phyloP scores from a whole-genome alignment of 2,888 invertebrate species.

The Lepidocyrtoides sp. region DNA sequence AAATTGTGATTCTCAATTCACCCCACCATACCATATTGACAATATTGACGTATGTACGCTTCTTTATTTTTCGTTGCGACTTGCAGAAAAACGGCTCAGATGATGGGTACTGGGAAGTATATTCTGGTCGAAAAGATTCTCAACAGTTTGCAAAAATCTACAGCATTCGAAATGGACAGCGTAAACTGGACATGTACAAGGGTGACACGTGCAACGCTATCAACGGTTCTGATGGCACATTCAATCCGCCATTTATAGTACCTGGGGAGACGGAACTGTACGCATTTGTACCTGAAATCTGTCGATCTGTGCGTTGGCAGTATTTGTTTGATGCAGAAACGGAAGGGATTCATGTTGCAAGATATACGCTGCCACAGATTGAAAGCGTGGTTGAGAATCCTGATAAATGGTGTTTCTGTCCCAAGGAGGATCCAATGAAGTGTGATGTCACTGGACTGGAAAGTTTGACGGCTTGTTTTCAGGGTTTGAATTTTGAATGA shows the following conservation, averaged over 20 bases:
- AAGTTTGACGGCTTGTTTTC: constrained; percentile 77
- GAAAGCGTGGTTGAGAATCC: constrained; percentile 73
- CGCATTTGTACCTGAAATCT: constrained; percentile 78
- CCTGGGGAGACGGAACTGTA: constrained; percentile 72
- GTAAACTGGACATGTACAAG: constrained; percentile 62
- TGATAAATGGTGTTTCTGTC: constrained; percentile 80
- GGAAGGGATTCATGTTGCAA: constrained; percentile 69
- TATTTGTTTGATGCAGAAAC: constrained; percentile 67
- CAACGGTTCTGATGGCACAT: constrained; percentile 69
- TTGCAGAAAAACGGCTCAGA: constrained; percentile 75
- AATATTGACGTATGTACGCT: neutral
- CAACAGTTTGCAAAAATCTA: constrained; percentile 61
- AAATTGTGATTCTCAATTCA: no score
- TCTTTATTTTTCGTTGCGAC: neutral
- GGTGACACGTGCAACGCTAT: constrained; percentile 72
- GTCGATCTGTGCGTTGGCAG: constrained; percentile 68
- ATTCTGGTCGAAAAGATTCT: constrained; percentile 66
- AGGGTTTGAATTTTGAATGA: constrained; percentile 34
- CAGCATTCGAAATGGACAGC: constrained; percentile 65
- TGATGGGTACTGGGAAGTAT: constrained; percentile 75
- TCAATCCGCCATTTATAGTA: constrained; percentile 72
- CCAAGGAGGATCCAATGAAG: constrained; percentile 68
- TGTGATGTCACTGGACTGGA: constrained; percentile 75
- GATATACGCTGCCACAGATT: constrained; percentile 66
- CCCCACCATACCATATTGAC: no score